Conservation (phyloP, 1,140 invertebrate species). For the Bilobella aurantiaca region DNA sequence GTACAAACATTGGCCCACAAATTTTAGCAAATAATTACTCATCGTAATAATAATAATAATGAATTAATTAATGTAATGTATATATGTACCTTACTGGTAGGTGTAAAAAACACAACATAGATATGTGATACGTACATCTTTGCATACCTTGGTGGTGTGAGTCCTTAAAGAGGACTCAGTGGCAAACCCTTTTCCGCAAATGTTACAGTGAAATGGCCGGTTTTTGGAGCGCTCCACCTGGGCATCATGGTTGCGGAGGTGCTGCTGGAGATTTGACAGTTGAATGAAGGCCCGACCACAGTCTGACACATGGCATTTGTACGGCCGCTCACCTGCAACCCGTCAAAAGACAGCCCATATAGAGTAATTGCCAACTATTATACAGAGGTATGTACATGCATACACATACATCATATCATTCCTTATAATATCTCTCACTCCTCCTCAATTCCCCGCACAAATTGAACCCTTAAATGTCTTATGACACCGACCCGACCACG, state of each 20-base stretch:
- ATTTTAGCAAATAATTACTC: too few species aligned
- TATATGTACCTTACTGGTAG: too few species aligned
- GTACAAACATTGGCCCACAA: too few species aligned
- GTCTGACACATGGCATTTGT: constrained; percentile 89
- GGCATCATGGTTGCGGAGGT: constrained; percentile 89
- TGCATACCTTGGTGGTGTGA: constrained; percentile 89
- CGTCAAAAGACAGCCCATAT: too few species aligned
- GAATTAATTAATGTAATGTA: background rate
- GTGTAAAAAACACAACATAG: constrained; percentile 5
- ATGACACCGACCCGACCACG: too few species aligned
- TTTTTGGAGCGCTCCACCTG: constrained; percentile 90
- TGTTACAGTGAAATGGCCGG: constrained; percentile 86
- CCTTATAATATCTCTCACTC: too few species aligned
- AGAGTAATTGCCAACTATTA: too few species aligned
- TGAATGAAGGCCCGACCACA: constrained; percentile 94
- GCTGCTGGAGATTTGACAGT: constrained; percentile 91
- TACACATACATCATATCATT: too few species aligned
- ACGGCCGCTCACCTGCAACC: constrained; percentile 80
- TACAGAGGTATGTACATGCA: too few species aligned
- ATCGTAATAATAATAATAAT: too few species aligned
- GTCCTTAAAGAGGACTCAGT: constrained; percentile 88
- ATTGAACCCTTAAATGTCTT: too few species aligned
- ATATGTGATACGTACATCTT: constrained; percentile 31
- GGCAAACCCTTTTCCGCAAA: constrained; percentile 92
- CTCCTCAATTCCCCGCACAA: too few species aligned